phyloP scores from a whole-genome alignment of 2,797 vertebrate genomes.

The Onychomys leucogaster region DNA sequence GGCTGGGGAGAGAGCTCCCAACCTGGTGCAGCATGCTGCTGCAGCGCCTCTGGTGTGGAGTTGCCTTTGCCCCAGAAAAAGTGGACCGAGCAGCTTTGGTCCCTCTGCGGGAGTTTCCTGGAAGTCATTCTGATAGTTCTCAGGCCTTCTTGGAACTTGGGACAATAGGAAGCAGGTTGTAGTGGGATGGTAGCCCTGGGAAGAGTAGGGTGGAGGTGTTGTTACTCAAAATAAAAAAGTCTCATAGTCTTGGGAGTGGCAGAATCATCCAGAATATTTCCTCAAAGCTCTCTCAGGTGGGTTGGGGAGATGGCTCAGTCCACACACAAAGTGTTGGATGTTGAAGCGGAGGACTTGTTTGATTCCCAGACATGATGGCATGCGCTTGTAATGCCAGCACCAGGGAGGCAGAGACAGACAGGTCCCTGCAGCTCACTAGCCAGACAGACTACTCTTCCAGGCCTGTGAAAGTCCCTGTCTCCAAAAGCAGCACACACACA shows the following conservation, averaged over 20 bases:
- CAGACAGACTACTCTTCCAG: not conserved
- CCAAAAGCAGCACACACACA: not conserved
- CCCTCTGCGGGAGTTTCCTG: not conserved
- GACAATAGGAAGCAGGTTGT: not conserved
- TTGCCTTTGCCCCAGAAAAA: not conserved
- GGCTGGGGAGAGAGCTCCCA: not conserved
- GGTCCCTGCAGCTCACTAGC: not conserved
- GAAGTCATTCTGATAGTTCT: not conserved
- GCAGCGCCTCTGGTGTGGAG: not conserved
- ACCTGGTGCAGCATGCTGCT: accelerated
- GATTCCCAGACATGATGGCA: not conserved
- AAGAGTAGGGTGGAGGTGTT: not conserved
- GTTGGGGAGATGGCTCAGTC: not conserved
- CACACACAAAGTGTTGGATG: not conserved
- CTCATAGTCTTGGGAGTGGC: not conserved
- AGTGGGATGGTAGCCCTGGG: not conserved
- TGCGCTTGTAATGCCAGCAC: not conserved
- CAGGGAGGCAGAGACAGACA: not conserved
- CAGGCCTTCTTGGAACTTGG: not conserved
- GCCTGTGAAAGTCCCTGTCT: not conserved
- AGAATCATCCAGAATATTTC: not conserved
- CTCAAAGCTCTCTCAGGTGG: not conserved
- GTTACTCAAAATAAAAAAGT: conserved; percentile 13
- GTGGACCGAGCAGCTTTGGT: not conserved
- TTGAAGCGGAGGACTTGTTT: not conserved